phyloP scores from a whole-genome alignment of 2,888 invertebrate genomes.

The Therioaphis trifolii region DNA sequence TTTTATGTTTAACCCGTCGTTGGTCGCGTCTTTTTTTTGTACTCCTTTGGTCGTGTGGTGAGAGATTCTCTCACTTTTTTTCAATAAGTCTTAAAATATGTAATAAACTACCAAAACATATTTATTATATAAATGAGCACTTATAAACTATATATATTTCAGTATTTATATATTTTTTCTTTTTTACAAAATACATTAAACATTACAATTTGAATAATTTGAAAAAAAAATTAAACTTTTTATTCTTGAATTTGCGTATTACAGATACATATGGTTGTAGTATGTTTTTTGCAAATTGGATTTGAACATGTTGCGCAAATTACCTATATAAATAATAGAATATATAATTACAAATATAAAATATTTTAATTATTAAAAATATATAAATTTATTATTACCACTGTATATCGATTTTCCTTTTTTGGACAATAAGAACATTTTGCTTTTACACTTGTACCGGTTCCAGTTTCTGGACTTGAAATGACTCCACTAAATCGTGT shows the following conservation, averaged over 20 bases:
- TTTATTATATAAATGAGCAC: conserved; percentile 32
- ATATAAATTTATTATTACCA: too few relatives aligned
- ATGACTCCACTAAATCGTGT: conserved; percentile 39
- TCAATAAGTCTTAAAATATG: conserved; percentile 1
- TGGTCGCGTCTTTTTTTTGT: background rate
- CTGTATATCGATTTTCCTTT: conserved; percentile 23
- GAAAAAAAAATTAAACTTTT: too few relatives aligned
- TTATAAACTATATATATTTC: conserved; percentile 3
- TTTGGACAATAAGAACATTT: conserved; percentile 44
- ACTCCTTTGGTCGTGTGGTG: background rate
- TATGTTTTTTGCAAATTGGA: too few relatives aligned
- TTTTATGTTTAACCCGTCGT: conserved; percentile 8
- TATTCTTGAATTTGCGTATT: too few relatives aligned
- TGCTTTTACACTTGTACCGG: conserved; percentile 12
- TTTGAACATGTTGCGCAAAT: too few relatives aligned
- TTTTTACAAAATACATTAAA: background rate
- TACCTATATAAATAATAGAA: conserved; percentile 7
- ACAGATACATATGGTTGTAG: too few relatives aligned
- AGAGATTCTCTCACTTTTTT: conserved; percentile 30
- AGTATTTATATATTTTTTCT: background rate
- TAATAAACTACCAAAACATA: conserved; percentile 42
- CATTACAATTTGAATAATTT: too few relatives aligned
- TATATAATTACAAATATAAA: conserved; percentile 3
- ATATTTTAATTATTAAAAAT: conserved; percentile 30
- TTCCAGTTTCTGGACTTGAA: conserved; percentile 28